Base-by-base conservation (phyloP, 2,797 vertebrate species). In the Crenichthys baileyi region DNA sequence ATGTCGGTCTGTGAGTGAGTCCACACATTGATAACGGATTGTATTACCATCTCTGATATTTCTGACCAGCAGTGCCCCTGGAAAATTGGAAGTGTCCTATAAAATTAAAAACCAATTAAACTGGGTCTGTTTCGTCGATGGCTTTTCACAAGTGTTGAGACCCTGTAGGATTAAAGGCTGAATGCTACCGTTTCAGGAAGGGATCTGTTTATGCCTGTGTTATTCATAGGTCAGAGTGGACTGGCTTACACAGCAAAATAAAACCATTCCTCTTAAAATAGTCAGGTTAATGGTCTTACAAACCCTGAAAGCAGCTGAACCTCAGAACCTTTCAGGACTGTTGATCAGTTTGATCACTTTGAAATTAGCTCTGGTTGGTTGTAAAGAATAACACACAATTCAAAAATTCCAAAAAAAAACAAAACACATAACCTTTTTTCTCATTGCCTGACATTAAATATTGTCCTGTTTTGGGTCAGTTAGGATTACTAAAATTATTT, bases 71-170 rank as follows among this genome's bases (percentile, higher is more conserved):
- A 48, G 77, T n/a, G 79, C 82, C 73, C 79, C 16, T 85, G 79
- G 86, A 79, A 90, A 93, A 90, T 87, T 86, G 72, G 53, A 87
- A 85, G 73, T 70, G 84, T 71, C 84, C 76, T 70, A 80, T 90
- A 91, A 92, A 90, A 91, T 86, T 84, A 75, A 61, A 89, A 91
- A 86, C 71, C 90, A 91, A 90, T 93, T 91, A 90, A 92, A 92
- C 70, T 76, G 81, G 83, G 86, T 91, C 84, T 48, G 82, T 89
- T 92, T 82, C 86, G 76, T 90, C 70, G 56, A 74, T 79, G 89
- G 79, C 81, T 86, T 41, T 73, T 80, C 80, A 53, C 73, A 16
- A 77, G 84, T 73, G 82, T 87, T 76, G 84, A 88, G 83, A 58
- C 83, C 76, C 81, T 0, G 77, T 77, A 81, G 87, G 85, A 90